These are phyloP conservation scores for Telmatochromis bifrenatus DNA, from an alignment of 2,113 vertebrate species.

Conservation along the genomic window DNA sequence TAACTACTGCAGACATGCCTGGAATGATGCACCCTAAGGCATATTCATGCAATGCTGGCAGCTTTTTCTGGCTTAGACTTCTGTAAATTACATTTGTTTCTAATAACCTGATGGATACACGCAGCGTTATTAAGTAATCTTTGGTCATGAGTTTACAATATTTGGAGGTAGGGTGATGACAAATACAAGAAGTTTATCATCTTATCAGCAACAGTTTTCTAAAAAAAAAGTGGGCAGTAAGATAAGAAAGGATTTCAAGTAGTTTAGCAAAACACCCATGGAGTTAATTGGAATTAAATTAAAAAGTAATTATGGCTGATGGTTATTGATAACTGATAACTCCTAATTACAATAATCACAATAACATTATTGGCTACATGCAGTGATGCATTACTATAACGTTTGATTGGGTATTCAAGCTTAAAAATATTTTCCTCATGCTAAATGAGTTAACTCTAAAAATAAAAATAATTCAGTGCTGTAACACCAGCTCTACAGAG, in stretches of 20 bases:
- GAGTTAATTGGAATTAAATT: conserved; percentile 11
- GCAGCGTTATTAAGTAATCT: background rate
- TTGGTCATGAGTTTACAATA: conserved; percentile 11
- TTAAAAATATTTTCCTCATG: background rate
- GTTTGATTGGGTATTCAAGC: background rate
- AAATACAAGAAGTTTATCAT: background rate
- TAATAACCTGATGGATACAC: conserved; percentile 1
- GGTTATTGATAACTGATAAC: background rate
- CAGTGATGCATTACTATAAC: background rate
- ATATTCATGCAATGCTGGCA: background rate
- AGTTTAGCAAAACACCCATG: background rate
- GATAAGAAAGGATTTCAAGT: conserved; percentile 9
- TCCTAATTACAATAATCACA: background rate
- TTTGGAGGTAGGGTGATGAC: background rate
- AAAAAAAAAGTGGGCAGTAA: background rate
- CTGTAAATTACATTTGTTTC: conserved; percentile 13
- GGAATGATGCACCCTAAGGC: background rate
- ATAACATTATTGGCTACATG: background rate
- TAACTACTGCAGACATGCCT: background rate
- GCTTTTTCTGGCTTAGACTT: background rate
- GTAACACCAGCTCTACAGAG: background rate
- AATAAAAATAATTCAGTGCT: background rate
- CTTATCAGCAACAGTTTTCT: background rate
- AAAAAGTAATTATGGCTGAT: background rate
- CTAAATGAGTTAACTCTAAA: background rate